Evolutionary conservation across 1,140 invertebrate species (phyloP).

Genomic region (Solenopsis invicta): DNA sequence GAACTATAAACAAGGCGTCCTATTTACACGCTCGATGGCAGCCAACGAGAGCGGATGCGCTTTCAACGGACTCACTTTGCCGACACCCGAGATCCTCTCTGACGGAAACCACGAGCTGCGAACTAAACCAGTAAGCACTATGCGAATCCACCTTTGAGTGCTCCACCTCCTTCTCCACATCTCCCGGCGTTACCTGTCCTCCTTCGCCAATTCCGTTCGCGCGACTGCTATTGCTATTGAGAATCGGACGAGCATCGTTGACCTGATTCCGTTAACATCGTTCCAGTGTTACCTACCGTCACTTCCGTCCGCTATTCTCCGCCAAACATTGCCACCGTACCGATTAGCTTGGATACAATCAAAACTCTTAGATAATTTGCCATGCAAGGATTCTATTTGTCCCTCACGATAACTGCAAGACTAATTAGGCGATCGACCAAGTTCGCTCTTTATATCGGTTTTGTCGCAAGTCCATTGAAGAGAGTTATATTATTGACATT

Average conservation of each 20-base stretch:
- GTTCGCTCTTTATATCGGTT: background rate
- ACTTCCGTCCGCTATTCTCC: slow-evolving; percentile 63
- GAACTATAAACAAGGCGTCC: slow-evolving; percentile 60
- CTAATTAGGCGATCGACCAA: slow-evolving; percentile 30
- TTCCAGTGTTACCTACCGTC: slow-evolving; percentile 58
- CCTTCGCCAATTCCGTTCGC: slow-evolving; percentile 20
- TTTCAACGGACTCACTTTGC: slow-evolving; percentile 47
- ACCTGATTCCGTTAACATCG: slow-evolving; percentile 68
- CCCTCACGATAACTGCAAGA: background rate
- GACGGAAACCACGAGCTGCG: slow-evolving; percentile 53
- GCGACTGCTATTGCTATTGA: slow-evolving; percentile 49
- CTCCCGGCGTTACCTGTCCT: background rate
- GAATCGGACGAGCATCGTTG: slow-evolving; percentile 62
- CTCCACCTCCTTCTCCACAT: background rate
- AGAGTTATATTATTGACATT: background rate
- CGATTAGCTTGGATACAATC: slow-evolving; percentile 34
- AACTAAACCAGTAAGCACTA: slow-evolving; percentile 69
- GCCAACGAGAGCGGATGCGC: slow-evolving; percentile 49
- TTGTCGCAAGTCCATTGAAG: background rate
- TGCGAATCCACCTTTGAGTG: slow-evolving; percentile 60
- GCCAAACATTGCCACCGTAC: slow-evolving; percentile 36
- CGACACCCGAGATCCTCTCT: slow-evolving; percentile 54
- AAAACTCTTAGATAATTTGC: slow-evolving; percentile 22
- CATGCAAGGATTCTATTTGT: background rate
- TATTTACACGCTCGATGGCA: slow-evolving; percentile 48